Evolutionary conservation across 2,888 invertebrate species (phyloP), one percentile per base, ranked within the genome.

Genomic region (Patella depressa): DNA sequence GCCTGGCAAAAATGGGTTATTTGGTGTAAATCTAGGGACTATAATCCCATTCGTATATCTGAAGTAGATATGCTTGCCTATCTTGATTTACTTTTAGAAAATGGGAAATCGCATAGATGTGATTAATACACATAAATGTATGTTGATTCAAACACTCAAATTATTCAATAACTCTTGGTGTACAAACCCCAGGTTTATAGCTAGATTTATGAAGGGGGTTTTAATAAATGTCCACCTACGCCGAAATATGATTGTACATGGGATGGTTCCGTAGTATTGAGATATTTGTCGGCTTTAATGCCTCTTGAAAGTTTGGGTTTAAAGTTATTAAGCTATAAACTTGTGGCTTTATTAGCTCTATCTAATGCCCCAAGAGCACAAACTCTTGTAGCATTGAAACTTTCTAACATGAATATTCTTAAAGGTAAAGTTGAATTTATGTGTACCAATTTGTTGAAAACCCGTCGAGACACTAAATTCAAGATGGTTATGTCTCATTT

Each of bases 201-300:
- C 55, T n/a, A 29, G 81, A 14, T 80, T 81, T 55, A 74, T 79
- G 76, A 80, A 76, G 73, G 80, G 81, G 14, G 54, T 55, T 81
- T 79, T 78, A 12, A 76, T 9, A 19, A 65, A 17, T 75, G 74
- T 54, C 78, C 78, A 72, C 73, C 80, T 70, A 73, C 73, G 55
- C 81, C 81, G n/a, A 77, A 74, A 19, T 81, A 80, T 57, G 74
- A 72, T 4, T 74, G 69, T 57, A 81, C 78, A 15, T 82, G 80
- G 81, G 79, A 81, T 79, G 82, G 81, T 17, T 53, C 74, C 14
- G 71, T 53, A 29, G 77, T 80, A 14, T 72, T 82, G 53, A 75
- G 74, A 53, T 81, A 72, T 59, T 72, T 80, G n/a, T 53, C 54
- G 55, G 53, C 53, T 19, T 71, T 72, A 14, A 78, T 71, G 53